These are phyloP conservation scores for Aramus guarauna DNA, from an alignment of 2,113 vertebrate genomes.

Conservation along the genomic window DNA sequence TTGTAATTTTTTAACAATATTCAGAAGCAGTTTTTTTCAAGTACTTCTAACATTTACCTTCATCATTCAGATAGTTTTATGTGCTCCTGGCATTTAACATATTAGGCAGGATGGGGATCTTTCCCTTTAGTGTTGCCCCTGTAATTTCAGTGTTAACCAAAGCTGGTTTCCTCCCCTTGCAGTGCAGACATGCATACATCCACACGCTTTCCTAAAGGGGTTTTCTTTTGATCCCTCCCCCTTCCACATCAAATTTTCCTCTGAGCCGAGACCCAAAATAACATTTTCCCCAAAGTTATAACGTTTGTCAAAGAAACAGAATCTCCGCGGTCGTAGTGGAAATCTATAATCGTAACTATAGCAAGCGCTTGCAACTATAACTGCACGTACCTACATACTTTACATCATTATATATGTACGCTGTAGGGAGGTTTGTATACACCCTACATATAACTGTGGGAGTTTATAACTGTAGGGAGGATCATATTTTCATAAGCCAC, in stretches of 20 bases:
- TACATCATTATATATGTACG: neutral
- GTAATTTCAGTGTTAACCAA: neutral
- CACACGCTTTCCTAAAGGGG: neutral
- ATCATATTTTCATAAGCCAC: slow-evolving; percentile 3
- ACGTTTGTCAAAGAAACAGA: neutral
- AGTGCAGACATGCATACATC: neutral
- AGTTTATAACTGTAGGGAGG: slow-evolving; percentile 22
- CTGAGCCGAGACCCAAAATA: slow-evolving; percentile 15
- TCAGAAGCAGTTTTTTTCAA: neutral
- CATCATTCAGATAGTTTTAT: neutral
- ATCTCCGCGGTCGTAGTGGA: neutral
- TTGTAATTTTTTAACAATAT: neutral
- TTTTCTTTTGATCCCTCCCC: neutral
- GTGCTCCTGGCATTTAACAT: neutral
- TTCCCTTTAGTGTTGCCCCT: neutral
- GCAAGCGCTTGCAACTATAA: neutral
- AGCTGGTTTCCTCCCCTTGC: neutral
- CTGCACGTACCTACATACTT: rapidly evolving
- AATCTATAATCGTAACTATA: neutral
- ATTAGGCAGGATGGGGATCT: neutral
- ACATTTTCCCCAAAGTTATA: slow-evolving; percentile 38
- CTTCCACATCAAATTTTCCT: neutral
- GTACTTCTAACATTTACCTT: neutral
- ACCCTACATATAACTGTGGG: neutral
- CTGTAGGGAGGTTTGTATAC: neutral